Conservation (phyloP, 1,140 invertebrate species). For the Littorina saxatilis region DNA sequence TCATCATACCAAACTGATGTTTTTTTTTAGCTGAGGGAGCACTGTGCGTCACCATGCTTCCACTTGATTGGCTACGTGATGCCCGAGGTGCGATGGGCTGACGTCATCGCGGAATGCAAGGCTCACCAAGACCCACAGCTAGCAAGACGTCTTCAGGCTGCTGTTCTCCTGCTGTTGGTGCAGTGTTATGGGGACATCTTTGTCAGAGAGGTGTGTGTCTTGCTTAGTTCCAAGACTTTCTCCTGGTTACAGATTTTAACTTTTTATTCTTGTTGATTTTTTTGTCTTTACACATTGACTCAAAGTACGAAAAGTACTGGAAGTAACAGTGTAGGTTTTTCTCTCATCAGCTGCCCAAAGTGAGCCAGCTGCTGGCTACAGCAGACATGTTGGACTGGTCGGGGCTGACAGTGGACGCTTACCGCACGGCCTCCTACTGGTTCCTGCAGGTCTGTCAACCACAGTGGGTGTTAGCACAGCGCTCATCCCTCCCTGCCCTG, state of each 20-base stretch:
- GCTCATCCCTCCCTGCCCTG: slow-evolving; percentile 76
- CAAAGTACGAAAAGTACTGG: too few relatives aligned
- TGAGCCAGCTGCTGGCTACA: slow-evolving; percentile 78
- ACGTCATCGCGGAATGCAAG: slow-evolving; percentile 51
- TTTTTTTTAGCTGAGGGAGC: slow-evolving; percentile 62
- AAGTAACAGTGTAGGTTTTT: too few relatives aligned
- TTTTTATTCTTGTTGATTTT: too few relatives aligned
- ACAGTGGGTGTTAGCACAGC: slow-evolving; percentile 80
- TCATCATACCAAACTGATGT: too few relatives aligned
- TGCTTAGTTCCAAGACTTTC: too few relatives aligned
- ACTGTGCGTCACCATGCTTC: slow-evolving; percentile 57
- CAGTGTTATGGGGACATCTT: slow-evolving; percentile 63
- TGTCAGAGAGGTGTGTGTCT: slow-evolving; percentile 59
- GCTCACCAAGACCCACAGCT: slow-evolving; percentile 51
- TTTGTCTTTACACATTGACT: too few relatives aligned
- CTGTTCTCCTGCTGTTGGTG: slow-evolving; percentile 61
- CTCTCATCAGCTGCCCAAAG: too few relatives aligned
- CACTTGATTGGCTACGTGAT: slow-evolving; percentile 63
- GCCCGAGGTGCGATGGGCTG: slow-evolving; percentile 59
- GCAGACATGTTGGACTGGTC: slow-evolving; percentile 84
- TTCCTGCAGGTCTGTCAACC: slow-evolving; percentile 87
- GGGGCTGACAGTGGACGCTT: slow-evolving; percentile 81
- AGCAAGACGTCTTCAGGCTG: slow-evolving; percentile 47
- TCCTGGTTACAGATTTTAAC: too few relatives aligned
- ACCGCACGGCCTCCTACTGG: slow-evolving; percentile 85